Conservation (phyloP, 2,797 vertebrate genomes). For the Chaetophractus vellerosus region DNA sequence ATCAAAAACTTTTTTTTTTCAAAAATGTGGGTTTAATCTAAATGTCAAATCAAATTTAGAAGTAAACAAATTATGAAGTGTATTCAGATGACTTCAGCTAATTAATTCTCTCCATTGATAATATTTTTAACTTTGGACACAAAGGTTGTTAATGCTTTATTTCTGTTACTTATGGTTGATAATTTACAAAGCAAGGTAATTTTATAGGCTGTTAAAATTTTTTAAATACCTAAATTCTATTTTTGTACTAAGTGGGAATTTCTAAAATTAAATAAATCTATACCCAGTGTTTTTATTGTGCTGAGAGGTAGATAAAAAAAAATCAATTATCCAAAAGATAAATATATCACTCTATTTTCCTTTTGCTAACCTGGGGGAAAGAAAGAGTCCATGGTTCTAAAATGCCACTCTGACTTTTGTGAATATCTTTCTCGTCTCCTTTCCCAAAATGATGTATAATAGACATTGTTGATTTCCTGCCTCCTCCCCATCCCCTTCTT, state of each 20-base stretch:
- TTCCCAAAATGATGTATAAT: background rate
- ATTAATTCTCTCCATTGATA: slow-evolving; percentile 80
- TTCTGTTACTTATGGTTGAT: slow-evolving; percentile 66
- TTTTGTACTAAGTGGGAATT: slow-evolving; percentile 68
- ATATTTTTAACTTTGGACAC: slow-evolving; percentile 76
- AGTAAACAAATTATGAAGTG: slow-evolving; percentile 80
- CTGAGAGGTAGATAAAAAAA: background rate
- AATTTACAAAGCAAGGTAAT: slow-evolving; percentile 72
- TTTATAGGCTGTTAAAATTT: background rate
- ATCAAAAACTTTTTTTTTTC: slow-evolving; percentile 78
- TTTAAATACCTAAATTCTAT: slow-evolving; percentile 66
- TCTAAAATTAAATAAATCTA: slow-evolving; percentile 65
- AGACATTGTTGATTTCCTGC: background rate
- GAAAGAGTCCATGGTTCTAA: background rate
- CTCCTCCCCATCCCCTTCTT: background rate
- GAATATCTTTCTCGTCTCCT: background rate
- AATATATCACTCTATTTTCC: background rate
- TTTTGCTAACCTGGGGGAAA: slow-evolving; percentile 37
- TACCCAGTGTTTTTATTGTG: slow-evolving; percentile 3
- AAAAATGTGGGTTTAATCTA: slow-evolving; percentile 82
- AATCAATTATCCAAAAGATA: slow-evolving; percentile 16
- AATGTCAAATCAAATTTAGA: slow-evolving; percentile 83
- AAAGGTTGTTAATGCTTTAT: slow-evolving; percentile 53
- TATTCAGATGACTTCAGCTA: slow-evolving; percentile 73
- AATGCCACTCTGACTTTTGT: background rate